Evolutionary conservation across 1,140 invertebrate species (phyloP).

Genomic region (Cyclargus thomasi): DNA sequence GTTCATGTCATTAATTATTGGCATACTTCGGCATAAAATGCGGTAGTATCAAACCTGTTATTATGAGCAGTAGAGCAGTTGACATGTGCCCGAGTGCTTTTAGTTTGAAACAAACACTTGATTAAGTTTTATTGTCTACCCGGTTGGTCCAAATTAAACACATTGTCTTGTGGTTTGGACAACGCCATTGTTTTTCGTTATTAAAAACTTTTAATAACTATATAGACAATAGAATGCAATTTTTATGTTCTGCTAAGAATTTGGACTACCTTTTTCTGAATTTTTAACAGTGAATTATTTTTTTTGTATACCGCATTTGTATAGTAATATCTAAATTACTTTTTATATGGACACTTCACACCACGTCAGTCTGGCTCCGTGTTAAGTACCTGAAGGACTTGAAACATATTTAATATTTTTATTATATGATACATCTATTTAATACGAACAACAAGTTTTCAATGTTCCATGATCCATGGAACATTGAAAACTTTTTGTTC

Average conservation of each 20-base stretch:
- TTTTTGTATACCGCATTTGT: background rate
- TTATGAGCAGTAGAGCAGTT: slow-evolving; percentile 23
- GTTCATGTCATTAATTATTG: background rate
- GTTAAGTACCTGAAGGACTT: too few species aligned
- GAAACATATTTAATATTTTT: too few species aligned
- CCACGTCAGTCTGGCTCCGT: too few species aligned
- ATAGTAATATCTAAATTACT: too few species aligned
- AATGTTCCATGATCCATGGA: too few species aligned
- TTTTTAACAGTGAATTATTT: background rate
- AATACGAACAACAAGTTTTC: too few species aligned
- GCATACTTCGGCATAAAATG: slow-evolving; percentile 18
- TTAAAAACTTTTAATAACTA: background rate
- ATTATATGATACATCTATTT: too few species aligned
- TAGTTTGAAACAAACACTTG: slow-evolving; percentile 41
- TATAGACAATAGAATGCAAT: background rate
- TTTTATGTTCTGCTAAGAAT: background rate
- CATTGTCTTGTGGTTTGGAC: slow-evolving; percentile 27
- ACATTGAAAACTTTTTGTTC: too few species aligned
- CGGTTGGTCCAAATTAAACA: slow-evolving; percentile 48
- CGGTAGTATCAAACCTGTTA: slow-evolving; percentile 20
- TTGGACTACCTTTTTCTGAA: background rate
- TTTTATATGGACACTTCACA: too few species aligned
- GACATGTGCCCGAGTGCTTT: slow-evolving; percentile 38
- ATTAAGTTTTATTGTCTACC: slow-evolving; percentile 63
- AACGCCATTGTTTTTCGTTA: slow-evolving; percentile 17